Evolutionary conservation across 2,113 vertebrate species (phyloP), one percentile per base, ranked within the genome.

Genomic region (Oxyruncus cristatus): DNA sequence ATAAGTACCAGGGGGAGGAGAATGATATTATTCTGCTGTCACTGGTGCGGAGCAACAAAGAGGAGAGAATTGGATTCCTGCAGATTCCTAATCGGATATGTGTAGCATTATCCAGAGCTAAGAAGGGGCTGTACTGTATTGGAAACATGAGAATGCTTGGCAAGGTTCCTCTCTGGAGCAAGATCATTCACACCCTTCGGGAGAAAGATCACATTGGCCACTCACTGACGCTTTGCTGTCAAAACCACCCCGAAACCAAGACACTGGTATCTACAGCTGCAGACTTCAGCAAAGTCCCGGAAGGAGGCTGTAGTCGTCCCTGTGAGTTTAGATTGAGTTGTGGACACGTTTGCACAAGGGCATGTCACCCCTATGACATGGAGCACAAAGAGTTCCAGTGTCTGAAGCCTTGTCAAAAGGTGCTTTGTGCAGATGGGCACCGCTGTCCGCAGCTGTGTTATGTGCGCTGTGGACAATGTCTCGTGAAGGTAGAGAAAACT

Each of bases 1-100:
- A 99, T 98, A 99, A 99, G 89, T 99, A 99, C 96, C 99, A 99
- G 92, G 99, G 99, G 12, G 99, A 99, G 84, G 99, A 99, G 94
- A 99, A 99, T 47, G 99, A 99, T 87, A 99, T 99, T 77, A 97
- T 99, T 85, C 97, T 99, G 80, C 98, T 99, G 81, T 99, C 99
- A 3, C 95, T 99, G 14, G 99, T 99, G 65, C 98, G 99, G 30
- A 99, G 99, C 98, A 99, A 99, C 93, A 81, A 12, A 23, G 96
- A 98, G 35, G 97, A 97, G 33, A 99, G 95, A 74, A 97, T 98
- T 58, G 99, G 99, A 12, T 99, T 99, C 97, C 98, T 99, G 66
- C 98, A 98, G 97, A 99, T 99, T 85, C 75, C 99, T 88, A 99
- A 99, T 95, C 98, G 99, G 2, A 98, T 99, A 92, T 99, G 99